These are phyloP conservation scores for Rhysida immarginata DNA, from an alignment of 1,140 invertebrate species.

Conservation along the genomic window DNA sequence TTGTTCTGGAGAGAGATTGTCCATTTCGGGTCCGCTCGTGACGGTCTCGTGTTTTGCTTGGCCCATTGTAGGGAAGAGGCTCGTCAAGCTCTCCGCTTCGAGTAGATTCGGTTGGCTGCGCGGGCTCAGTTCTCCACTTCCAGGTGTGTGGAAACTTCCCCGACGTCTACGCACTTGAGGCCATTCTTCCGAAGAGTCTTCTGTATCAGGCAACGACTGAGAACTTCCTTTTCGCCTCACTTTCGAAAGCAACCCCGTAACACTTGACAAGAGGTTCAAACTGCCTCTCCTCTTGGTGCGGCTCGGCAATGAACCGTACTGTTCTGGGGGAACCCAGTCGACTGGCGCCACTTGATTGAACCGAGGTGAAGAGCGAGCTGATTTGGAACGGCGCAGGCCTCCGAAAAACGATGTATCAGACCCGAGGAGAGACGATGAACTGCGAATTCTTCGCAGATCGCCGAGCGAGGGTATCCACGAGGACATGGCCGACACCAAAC, in stretches of 20 bases:
- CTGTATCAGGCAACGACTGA: slow-evolving; percentile 3
- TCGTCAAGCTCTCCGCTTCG: neutral
- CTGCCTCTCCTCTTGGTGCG: neutral
- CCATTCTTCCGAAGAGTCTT: slow-evolving; percentile 9
- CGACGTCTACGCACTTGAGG: slow-evolving; percentile 6
- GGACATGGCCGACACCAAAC: slow-evolving; percentile 4
- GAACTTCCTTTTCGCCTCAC: slow-evolving; percentile 3
- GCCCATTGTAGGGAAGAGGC: slow-evolving; percentile 6
- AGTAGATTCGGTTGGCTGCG: neutral
- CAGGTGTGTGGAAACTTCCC: neutral
- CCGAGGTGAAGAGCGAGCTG: neutral
- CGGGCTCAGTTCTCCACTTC: neutral
- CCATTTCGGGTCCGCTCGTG: neutral
- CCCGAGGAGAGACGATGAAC: slow-evolving; percentile 5
- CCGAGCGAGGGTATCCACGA: slow-evolving; percentile 6
- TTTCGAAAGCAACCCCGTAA: slow-evolving; percentile 1
- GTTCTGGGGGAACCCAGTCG: neutral
- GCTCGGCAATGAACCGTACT: neutral
- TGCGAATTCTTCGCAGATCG: neutral
- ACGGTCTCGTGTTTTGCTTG: neutral
- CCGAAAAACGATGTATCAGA: neutral
- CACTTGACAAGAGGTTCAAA: neutral
- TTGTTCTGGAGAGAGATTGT: neutral
- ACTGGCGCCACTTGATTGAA: neutral
- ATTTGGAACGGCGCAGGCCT: neutral